phyloP scores from a whole-genome alignment of 2,797 vertebrate species.

The Lateolabrax maculatus region DNA sequence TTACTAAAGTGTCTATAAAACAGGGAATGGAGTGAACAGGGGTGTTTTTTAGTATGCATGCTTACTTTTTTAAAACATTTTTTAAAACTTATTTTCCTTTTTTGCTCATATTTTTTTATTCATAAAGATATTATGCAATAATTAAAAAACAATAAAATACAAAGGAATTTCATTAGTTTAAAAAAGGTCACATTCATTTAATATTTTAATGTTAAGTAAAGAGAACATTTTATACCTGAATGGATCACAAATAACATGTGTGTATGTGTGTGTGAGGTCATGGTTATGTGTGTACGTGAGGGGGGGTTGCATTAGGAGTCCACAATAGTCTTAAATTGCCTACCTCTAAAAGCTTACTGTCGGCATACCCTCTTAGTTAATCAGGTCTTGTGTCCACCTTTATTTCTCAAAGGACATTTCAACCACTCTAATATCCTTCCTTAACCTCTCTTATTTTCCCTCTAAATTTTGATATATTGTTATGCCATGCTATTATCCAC shows the following conservation, averaged over 20 bases:
- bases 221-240: conserved; percentile 29
- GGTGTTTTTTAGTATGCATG: not conserved
- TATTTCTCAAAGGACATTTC: conserved; percentile 83
- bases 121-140: not conserved
- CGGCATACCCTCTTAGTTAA: conserved; percentile 80
- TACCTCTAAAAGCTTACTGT: conserved; percentile 79
- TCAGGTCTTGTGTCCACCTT: conserved; percentile 80
- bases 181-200: conserved; percentile 20
- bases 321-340: conserved; percentile 73
- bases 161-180: not conserved
- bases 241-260: conserved; percentile 33
- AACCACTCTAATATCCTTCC: conserved; percentile 83
- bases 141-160: not conserved
- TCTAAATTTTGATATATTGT: conserved; percentile 86
- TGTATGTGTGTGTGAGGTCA: conserved; percentile 15
- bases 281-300: conserved; percentile 16
- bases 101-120: not conserved
- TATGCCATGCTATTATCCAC: conserved; percentile 84
- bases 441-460: conserved; percentile 85
- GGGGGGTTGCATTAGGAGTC: conserved; percentile 44
- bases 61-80: not conserved
- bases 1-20: not conserved
- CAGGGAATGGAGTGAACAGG: not conserved
- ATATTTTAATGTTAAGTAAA: conserved; percentile 20
- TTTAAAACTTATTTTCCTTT: not conserved